Evolutionary conservation across 2,888 invertebrate species (phyloP).

Genomic region (Eurois occulta): DNA sequence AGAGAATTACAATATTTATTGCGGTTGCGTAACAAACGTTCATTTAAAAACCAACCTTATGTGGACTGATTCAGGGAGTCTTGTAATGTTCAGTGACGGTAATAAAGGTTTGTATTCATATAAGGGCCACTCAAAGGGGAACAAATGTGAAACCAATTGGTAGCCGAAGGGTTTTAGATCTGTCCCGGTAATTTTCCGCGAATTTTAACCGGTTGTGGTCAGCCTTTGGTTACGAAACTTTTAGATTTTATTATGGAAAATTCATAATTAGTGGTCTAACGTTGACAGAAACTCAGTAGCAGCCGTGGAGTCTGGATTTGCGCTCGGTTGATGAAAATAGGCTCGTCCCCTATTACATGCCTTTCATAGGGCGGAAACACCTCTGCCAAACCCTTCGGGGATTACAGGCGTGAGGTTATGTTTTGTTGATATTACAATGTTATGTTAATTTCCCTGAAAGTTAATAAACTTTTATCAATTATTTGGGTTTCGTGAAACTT

Average conservation of each 20-base stretch:
- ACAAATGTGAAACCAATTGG: conserved; percentile 69
- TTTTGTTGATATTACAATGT: no score
- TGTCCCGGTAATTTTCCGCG: conserved; percentile 56
- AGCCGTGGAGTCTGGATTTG: no score
- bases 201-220: conserved; percentile 41
- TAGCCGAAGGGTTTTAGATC: conserved; percentile 62
- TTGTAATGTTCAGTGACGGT: neutral
- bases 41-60: conserved; percentile 28
- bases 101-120: conserved; percentile 24
- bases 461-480: neutral
- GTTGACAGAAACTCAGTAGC: no score
- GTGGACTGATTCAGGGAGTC: neutral
- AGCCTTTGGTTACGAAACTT: conserved; percentile 10
- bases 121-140: conserved; percentile 59
- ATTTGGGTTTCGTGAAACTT: neutral
- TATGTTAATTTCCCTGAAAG: neutral
- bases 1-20: conserved; percentile 42
- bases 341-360: no score
- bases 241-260: conserved; percentile 3
- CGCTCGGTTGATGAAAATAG: no score
- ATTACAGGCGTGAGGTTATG: no score
- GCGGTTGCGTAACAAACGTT: neutral
- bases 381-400: no score
- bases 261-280: neutral
- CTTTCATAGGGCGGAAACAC: no score